Base-by-base conservation (phyloP, 2,113 vertebrate genomes). In the Greenwoodochromis staneri region DNA sequence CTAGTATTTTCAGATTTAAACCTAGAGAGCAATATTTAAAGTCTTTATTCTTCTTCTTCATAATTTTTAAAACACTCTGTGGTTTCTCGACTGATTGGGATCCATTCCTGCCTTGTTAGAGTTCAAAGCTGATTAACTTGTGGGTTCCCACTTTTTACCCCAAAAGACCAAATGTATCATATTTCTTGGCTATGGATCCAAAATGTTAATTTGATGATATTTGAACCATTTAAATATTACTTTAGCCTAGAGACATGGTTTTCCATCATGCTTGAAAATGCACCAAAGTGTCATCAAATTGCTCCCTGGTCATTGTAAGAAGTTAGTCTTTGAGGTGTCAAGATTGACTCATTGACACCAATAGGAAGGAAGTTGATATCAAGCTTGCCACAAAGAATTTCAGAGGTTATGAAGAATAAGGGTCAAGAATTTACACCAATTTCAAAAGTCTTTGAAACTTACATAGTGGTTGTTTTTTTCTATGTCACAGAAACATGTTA, bases 1-100 rank as follows among this genome's bases (percentile, higher is more conserved):
- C 0, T 2, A 4, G 21, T 24, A 76, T 31, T 91, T 91, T 88
- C 91, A 87, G 29, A 90, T 71, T 86, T 29, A 88, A 91, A 73
- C 40, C 38, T 10, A 27, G 2, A 27, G 66, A 73, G 38, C 8
- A 27, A 24, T 16, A 73, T 73, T 45, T 73, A 42, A 42, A 73
- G 38, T 45, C 8, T 73, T 73, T 24, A 27, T 42, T 14, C 38
- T 27, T 27, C 8, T 24, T 27, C 69, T 45, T 73, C 8, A 47
- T 45, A 45, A 17, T 73, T 45, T 73, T 42, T 45, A 27, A 73
- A 73, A 45, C 21, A 42, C 36, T 21, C 12, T 10, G 5, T 73
- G 40, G n/a, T 21, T 24, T 71, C 12, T 71, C 3, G 1, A 4
- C 69, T 45, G 38, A 45, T 27, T 16, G 21, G 21, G 40, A 45